Conservation (phyloP, 2,797 vertebrate genomes). For the Tragopan temminckii region DNA sequence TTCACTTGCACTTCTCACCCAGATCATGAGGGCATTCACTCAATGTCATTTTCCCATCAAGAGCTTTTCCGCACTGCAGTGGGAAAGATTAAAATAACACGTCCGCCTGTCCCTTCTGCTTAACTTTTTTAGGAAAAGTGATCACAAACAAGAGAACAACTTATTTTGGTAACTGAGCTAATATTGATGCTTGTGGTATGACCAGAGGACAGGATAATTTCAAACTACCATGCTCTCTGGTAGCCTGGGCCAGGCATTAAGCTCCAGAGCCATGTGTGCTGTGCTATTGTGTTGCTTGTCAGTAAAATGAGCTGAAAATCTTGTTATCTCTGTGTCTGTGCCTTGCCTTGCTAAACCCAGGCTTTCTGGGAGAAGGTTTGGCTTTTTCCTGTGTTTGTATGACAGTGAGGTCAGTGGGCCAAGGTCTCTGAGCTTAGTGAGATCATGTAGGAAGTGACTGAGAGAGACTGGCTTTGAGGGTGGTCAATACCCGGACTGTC, state of each 20-base stretch:
- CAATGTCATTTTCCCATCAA: constrained; percentile 26
- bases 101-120: neutral
- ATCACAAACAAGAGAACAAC: neutral
- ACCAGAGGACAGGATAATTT: neutral
- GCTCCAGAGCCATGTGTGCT: accelerated
- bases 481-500: neutral
- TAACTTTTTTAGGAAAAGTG: neutral
- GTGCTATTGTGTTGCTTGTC: neutral
- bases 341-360: neutral
- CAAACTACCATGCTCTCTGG: neutral
- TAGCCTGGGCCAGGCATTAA: neutral
- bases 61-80: neutral
- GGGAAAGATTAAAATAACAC: constrained; percentile 29
- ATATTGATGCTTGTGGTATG: neutral
- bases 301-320: neutral
- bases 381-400: neutral
- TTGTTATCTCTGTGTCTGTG: neutral
- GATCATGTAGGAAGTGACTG: neutral
- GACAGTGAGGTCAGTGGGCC: neutral
- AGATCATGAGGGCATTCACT: neutral
- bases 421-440: neutral
- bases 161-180: neutral
- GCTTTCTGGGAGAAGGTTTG: neutral
- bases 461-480: neutral
- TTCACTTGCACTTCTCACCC: constrained; percentile 61